Evolutionary conservation across 2,797 vertebrate species (phyloP), one percentile per base, ranked within the genome.

Genomic region (Nannoperca australis): DNA sequence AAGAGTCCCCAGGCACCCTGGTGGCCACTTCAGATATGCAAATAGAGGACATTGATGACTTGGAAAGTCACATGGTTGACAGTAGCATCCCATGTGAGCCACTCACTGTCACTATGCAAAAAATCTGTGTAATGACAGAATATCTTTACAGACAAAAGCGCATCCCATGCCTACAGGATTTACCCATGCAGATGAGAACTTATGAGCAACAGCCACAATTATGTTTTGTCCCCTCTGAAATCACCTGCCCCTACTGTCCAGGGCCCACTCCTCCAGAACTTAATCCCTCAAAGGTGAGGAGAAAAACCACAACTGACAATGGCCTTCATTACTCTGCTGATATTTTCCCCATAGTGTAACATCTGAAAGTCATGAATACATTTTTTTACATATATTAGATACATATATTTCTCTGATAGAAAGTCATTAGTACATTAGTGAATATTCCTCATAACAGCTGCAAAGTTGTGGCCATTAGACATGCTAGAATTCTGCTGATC

Each of bases 241-340:
- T 0, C 11, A 76, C 49, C 40, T 81, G 79, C 36, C 73, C 79
- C 24, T 76, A 66, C 67, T 76, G 79, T 6, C 63, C 74, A 73
- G 69, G 73, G 11, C 64, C 74, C 11, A 68, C 59, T 15, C 69
- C 32, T 34, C 70, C 74, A 38, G 17, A 20, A 13, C 70, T 73
- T 3, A 45, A 61, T 2, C 0, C 6, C 13, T 8, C 4, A 2
- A 61, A 4, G 36, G 4, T 62, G n/a, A n/a, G n/a, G n/a, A n/a
- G n/a, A n/a, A n/a, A n/a, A n/a, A n/a, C n/a, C n/a, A n/a, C n/a
- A n/a, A n/a, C n/a, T n/a, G n/a, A n/a, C n/a, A n/a, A n/a, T n/a
- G n/a, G n/a, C n/a, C n/a, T n/a, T n/a, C n/a, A n/a, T n/a, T n/a
- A n/a, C n/a, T n/a, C n/a, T n/a, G n/a, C n/a, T n/a, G n/a, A n/a